Base-by-base conservation (phyloP, 35 echinoderm and acorn worm genomes). In the Eucidaris tribuloides region DNA sequence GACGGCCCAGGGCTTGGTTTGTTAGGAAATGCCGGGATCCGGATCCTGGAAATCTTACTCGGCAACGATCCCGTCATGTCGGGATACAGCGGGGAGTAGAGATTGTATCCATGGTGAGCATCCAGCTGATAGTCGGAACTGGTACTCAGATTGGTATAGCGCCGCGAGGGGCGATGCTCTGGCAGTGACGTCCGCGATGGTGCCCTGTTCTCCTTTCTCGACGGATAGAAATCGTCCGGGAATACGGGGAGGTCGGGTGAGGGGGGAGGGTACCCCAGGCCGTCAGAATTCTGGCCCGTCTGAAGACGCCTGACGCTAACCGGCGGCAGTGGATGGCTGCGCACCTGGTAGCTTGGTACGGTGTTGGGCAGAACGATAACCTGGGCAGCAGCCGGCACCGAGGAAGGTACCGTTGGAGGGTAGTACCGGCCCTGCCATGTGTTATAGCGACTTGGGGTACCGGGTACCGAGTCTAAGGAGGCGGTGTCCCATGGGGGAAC, bases 31-130 rank as follows among this genome's bases (percentile, higher is more conserved):
- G 4, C 13, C 44, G 85, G 85, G 81, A 88, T 60, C 42, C 70
- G 85, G 42, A 88, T 88, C 79, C 85, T 88, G 61, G 45, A 40
- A n/a, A 62, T 48, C 68, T 81, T 88, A 32, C 33, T 64, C 36
- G 59, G 40, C 14, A 61, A 5, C 24, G 38, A 55, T 71, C 82
- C 31, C 43, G 36, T 45, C 45, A 45, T 66, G 54, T 5, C 46
- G 76, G 22, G 82, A 63, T 44, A 84, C n/a, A n/a, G n/a, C n/a
- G n/a, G n/a, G n/a, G n/a, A n/a, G n/a, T n/a, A n/a, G n/a, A n/a
- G n/a, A n/a, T n/a, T n/a, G n/a, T n/a, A n/a, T n/a, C n/a, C n/a
- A n/a, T n/a, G n/a, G n/a, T n/a, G n/a, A 9, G 48, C 48, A 52
- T 52, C 40, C 20, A 48, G 23, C 18, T 50, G 29, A 24, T 38